phyloP scores from a whole-genome alignment of 2,797 vertebrate genomes.

The Meriones psammophilus region DNA sequence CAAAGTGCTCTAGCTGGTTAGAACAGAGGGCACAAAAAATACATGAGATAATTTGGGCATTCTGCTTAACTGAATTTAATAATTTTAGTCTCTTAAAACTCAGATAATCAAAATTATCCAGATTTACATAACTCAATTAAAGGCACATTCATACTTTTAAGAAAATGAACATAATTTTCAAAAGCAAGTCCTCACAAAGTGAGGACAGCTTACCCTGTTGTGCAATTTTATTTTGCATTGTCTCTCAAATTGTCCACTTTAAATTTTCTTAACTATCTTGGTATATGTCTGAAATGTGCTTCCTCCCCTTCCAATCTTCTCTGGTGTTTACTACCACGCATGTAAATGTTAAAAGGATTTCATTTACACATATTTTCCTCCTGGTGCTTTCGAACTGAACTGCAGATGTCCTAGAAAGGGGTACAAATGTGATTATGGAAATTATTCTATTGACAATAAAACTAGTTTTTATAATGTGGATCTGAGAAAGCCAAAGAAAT shows the following conservation, averaged over 20 bases:
- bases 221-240: conserved; percentile 53
- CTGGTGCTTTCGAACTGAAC: conserved; percentile 84
- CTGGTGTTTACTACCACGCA: conserved; percentile 51
- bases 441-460: conserved; percentile 88
- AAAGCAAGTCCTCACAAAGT: conserved; percentile 58
- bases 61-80: conserved; percentile 57
- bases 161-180: conserved; percentile 59
- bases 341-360: conserved; percentile 86
- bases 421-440: conserved; percentile 87
- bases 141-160: conserved; percentile 10
- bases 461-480: conserved; percentile 84
- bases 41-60: conserved; percentile 52
- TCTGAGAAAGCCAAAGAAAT: conserved; percentile 75
- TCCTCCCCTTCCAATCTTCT: conserved; percentile 50
- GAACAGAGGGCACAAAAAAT: conserved; percentile 33
- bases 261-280: conserved; percentile 65
- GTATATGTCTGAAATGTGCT: conserved; percentile 51
- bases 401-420: conserved; percentile 87
- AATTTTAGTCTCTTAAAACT: conserved; percentile 55
- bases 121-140: conserved; percentile 48
- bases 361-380: conserved; percentile 84
- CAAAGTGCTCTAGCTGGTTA: not conserved
- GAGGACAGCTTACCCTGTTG: conserved; percentile 30
- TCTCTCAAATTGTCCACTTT: conserved; percentile 60
- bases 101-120: conserved; percentile 59